Percentiles rank a stretch among this genome's conserved stretches.
phyloP scores from a whole-genome alignment of 2,888 invertebrate genomes.

The Drosophila flavopinicola region DNA sequence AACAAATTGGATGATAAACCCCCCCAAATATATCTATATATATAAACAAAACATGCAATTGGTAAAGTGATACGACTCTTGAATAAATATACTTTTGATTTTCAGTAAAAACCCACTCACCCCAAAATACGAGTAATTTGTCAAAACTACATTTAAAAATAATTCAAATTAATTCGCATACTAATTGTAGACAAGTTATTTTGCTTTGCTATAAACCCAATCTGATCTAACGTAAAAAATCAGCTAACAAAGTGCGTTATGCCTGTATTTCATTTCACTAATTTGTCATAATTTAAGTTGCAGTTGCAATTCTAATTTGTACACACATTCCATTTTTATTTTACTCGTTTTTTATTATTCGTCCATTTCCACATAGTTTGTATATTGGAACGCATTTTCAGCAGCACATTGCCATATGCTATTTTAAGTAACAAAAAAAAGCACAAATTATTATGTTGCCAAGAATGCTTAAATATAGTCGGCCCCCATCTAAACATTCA shows the following conservation, averaged over 20 bases:
- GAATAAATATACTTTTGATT: slow-evolving; percentile 27
- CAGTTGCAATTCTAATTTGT: slow-evolving; percentile 32
- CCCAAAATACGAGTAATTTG: slow-evolving; percentile 20
- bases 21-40: slow-evolving; percentile 24
- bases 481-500: slow-evolving; percentile 28
- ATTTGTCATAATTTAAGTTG: slow-evolving; percentile 13
- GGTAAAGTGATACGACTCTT: slow-evolving; percentile 61
- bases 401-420: slow-evolving; percentile 56
- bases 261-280: slow-evolving; percentile 10
- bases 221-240: slow-evolving; percentile 8
- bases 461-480: slow-evolving; percentile 67
- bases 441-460: slow-evolving; percentile 55
- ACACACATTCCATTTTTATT: slow-evolving; percentile 13
- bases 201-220: slow-evolving; percentile 7
- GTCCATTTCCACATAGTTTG: slow-evolving; percentile 22
- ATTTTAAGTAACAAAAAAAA: slow-evolving; percentile 68
- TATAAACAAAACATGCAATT: slow-evolving; percentile 57
- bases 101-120: slow-evolving; percentile 7
- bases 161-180: neutral
- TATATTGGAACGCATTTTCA: slow-evolving; percentile 37
- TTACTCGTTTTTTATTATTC: slow-evolving; percentile 10
- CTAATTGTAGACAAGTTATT: slow-evolving; percentile 14
- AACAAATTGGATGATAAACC: slow-evolving; percentile 48
- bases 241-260: slow-evolving; percentile 13
- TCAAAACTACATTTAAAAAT: slow-evolving; percentile 19